Evolutionary conservation across 2,797 vertebrate genomes (phyloP), one percentile per base, ranked within the genome.

Genomic region (Galagoides demidoff): DNA sequence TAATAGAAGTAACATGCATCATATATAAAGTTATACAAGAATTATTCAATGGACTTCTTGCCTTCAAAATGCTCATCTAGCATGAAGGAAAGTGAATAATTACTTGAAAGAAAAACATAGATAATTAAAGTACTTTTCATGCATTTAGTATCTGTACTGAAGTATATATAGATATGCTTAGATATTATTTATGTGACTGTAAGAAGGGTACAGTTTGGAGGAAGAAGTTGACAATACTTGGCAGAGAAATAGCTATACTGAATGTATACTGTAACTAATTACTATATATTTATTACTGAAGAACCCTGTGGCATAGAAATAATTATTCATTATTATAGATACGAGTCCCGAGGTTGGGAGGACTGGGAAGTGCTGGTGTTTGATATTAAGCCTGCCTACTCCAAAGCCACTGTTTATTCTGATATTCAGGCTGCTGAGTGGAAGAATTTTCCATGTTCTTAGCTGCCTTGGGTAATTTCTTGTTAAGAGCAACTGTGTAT

Each of bases 41-140:
- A 77, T 76, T 59, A 55, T 82, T 91, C 55, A 27, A 79, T 81
- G 49, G 66, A n/a, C 13, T 91, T 88, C 84, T 88, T 91, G 31
- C 34, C 77, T 96, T 93, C 34, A 89, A 85, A 93, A 57, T 88
- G 85, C 4, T 49, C 68, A n/a, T 52, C 63, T 88, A 59, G 76
- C 34, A 43, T 64, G 61, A 85, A 91, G 87, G 25, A 37, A 85
- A 59, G 20, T 22, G 81, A 23, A 68, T 49, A 52, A 90, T 39
- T 85, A 43, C 63, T 93, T 90, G 23, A 91, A 81, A 89, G 66
- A 91, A 70, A 83, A 92, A 64, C 37, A 85, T n/a, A 45, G 27
- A 63, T 45, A 87, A 84, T 73, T 90, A 57, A 68, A 37, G 78
- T 94, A 78, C 73, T 88, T 92, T 76, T 5, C 59, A 70, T 77